Evolutionary conservation across 2,113 vertebrate genomes (phyloP), one percentile per base, ranked within the genome.

Genomic region (Alosa alosa): DNA sequence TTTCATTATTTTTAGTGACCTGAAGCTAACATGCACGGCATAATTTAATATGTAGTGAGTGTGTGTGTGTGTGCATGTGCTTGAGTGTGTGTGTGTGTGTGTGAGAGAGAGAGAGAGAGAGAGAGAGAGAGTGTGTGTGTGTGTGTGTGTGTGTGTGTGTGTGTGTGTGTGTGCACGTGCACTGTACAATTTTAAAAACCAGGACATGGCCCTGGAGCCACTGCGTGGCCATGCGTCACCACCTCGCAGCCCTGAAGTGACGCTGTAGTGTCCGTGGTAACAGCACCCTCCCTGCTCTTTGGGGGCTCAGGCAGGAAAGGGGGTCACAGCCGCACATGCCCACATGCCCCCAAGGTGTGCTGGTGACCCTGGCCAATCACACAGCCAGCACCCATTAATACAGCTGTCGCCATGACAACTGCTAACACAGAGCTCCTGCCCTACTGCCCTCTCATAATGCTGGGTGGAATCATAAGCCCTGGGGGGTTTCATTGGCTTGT

Each of bases 1-100:
- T 55, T 55, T 4, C 4, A 55, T 60, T 60, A 1, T 60, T 22
- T 60, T 18, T 20, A 60, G 55, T 49, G 47, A 9, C 47, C 47
- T 49, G 47, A 49, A 49, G 47, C 47, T 49, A 49, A 49, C 47
- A 13, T 49, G 47, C 9, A 49, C 47, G 1, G 47, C 47, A 49
- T 11, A 11, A 49, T 11, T 49, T 8, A 49, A 49, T 49, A 13
- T 49, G 47, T 20, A 57, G 52, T 47, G 68, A 25, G 64, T 75
- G 84, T 31, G 45, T 49, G 84, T 22, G 68, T 78, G 84, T n/a
- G 18, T 82, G 47, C 13, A 50, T 10, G 22, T 60, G 82, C 47
- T 68, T 46, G 64, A 47, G 84, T 31, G 68, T 49, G 84, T 22
- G 84, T 75, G 64, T 52, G 68, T 78, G 84, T n/a, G 45, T 75